Conservation (phyloP, 2,113 vertebrate species). For the Gavia stellata region DNA sequence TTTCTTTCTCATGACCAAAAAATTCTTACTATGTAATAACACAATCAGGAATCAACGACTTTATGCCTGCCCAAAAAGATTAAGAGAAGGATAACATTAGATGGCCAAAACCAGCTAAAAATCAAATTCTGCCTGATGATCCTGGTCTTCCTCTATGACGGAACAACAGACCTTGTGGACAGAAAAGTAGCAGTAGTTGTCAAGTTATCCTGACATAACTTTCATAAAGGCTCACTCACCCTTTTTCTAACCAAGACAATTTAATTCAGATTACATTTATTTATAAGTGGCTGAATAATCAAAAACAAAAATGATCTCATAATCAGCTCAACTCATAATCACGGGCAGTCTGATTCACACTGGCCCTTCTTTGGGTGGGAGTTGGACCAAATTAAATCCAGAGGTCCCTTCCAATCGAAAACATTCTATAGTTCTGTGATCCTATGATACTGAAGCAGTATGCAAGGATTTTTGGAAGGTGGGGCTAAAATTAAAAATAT, state of each 20-base stretch:
- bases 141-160: not conserved
- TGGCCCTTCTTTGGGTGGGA: not conserved
- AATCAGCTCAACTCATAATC: rapidly evolving
- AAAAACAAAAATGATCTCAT: not conserved
- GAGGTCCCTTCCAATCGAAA: not conserved
- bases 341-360: rapidly evolving
- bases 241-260: not conserved
- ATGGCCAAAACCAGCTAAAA: not conserved
- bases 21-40: not conserved
- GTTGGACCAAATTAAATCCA: not conserved
- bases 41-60: not conserved
- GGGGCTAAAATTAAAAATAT: not conserved
- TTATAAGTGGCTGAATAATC: not conserved
- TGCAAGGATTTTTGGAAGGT: not conserved
- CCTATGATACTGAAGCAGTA: not conserved
- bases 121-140: not conserved
- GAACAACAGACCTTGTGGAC: not conserved
- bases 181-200: not conserved
- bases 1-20: not conserved
- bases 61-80: not conserved
- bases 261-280: not conserved
- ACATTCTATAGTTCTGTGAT: not conserved
- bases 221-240: not conserved
- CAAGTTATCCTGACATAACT: not conserved
- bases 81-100: not conserved